Evolutionary conservation across 2,888 invertebrate species (phyloP).

Genomic region (Drosophila monieri): DNA sequence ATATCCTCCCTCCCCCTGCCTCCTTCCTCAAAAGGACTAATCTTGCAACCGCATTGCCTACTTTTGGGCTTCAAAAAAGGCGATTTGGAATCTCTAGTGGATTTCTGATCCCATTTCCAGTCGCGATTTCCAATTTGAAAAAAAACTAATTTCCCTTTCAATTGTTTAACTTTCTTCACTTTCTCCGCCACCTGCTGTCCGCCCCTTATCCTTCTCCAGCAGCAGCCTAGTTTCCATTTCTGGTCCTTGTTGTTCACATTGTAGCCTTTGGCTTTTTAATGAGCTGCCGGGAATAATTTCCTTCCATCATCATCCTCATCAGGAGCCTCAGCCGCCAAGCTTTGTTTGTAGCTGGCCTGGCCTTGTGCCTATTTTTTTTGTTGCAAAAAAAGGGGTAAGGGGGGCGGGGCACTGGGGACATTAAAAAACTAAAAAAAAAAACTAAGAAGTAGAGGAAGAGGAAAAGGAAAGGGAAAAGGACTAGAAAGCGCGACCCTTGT

Average conservation of each 20-base stretch:
- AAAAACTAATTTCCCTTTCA: slow-evolving; percentile 40
- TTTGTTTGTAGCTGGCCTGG: slow-evolving; percentile 47
- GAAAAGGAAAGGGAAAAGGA: no score
- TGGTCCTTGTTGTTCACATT: slow-evolving; percentile 35
- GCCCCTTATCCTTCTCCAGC: no score
- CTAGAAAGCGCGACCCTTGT: slow-evolving; percentile 20
- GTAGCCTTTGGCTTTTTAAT: slow-evolving; percentile 41
- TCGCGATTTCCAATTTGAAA: background rate
- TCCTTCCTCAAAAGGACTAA: no score
- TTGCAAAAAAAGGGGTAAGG: background rate
- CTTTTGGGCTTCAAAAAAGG: background rate
- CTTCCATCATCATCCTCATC: background rate
- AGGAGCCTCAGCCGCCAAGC: background rate
- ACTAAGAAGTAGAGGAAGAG: background rate
- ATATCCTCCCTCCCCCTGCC: no score
- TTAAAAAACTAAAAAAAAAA: background rate
- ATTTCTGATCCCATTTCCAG: background rate
- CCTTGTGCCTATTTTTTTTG: slow-evolving; percentile 61
- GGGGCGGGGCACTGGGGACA: background rate
- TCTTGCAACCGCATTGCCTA: background rate
- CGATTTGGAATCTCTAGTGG: no score
- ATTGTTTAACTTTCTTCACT: slow-evolving; percentile 38
- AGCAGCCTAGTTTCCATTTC: slow-evolving; percentile 40
- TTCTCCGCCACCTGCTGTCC: slow-evolving; percentile 14
- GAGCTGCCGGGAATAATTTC: slow-evolving; percentile 43